Evolutionary conservation across 2,113 vertebrate genomes (phyloP), one percentile per base, ranked within the genome.

Genomic region (Chaetura pelagica): DNA sequence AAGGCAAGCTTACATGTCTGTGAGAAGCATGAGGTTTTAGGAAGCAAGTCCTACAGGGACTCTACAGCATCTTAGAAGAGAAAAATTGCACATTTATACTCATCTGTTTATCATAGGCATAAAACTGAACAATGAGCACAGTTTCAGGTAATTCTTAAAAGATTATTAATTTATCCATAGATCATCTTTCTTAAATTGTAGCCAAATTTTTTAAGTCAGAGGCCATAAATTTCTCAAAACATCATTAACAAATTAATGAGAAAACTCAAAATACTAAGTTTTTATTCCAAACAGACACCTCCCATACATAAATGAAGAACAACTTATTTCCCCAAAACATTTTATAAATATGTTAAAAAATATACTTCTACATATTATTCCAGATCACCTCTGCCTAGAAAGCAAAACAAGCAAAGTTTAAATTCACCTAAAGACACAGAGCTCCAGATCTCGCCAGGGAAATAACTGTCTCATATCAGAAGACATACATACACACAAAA

Each of bases 401-500:
- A 87, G 11, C 6, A 67, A 61, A 62, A 29, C 9, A 67, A 69
- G 18, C 23, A 81, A 78, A 84, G 15, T 2, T 79, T 61, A 81
- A 63, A 18, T 1, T 87, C 19, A 20, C 27, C 19, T 35, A 24
- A 3, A 89, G 35, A 76, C 6, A 19, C 4, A 40, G 22, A 67
- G 22, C 19, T 64, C 14, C 55, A 55, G 2, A 89, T 20, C 81
- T 74, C 24, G 52, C 46, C 22, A 59, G 13, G 26, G 51, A 79
- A 89, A 21, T 32, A 34, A 35, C 20, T 34, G 8, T 46, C 20
- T 51, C 20, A 26, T n/a, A 73, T 54, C n/a, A 27, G 5, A 84
- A 82, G 8, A 15, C 3, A 79, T 0, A 7, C 26, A 9, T 8
- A 58, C 5, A 14, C 27, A 46, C 0, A 0, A 49, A 67, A 86